Evolutionary conservation across 1,140 invertebrate species (phyloP).

Genomic region (Macrotrachela quadricornifera): DNA sequence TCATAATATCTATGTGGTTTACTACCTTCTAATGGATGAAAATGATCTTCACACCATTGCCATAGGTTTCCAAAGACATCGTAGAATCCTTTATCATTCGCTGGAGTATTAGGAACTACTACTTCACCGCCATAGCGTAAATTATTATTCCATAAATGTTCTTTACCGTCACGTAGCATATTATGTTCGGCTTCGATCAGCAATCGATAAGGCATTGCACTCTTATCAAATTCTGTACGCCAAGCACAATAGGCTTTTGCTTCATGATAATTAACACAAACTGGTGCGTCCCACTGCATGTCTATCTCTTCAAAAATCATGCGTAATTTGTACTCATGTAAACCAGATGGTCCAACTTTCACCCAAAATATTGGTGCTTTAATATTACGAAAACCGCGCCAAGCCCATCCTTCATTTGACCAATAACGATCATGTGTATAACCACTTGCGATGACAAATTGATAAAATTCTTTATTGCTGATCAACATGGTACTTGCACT

Average conservation of each 20-base stretch:
- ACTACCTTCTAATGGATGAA: conserved; percentile 18
- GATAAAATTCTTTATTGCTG: conserved; percentile 22
- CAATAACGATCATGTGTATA: conserved; percentile 19
- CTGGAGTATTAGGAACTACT: conserved; percentile 22
- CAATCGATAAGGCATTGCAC: conserved; percentile 13
- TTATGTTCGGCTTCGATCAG: conserved; percentile 22
- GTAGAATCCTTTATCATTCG: conserved; percentile 19
- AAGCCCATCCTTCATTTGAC: conserved; percentile 25
- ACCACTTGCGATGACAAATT: conserved; percentile 24
- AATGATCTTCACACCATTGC: conserved; percentile 29
- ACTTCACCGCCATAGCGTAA: conserved; percentile 11
- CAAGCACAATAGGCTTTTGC: conserved; percentile 26
- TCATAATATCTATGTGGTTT: conserved; percentile 16
- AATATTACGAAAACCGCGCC: conserved; percentile 19
- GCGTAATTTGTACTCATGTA: conserved; percentile 17
- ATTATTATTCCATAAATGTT: conserved; percentile 5
- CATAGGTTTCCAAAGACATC: conserved; percentile 29
- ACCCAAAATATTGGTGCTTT: conserved; percentile 27
- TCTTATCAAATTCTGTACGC: conserved; percentile 15
- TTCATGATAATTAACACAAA: conserved; percentile 28
- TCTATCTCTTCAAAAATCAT: conserved; percentile 25
- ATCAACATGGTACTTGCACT: conserved; percentile 22
- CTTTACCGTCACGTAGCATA: conserved; percentile 19
- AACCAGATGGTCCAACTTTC: conserved; percentile 16
- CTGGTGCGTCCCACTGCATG: conserved; percentile 26